These are phyloP conservation scores for Lophius piscatorius DNA, from an alignment of 2,113 vertebrate genomes.

Conservation along the genomic window DNA sequence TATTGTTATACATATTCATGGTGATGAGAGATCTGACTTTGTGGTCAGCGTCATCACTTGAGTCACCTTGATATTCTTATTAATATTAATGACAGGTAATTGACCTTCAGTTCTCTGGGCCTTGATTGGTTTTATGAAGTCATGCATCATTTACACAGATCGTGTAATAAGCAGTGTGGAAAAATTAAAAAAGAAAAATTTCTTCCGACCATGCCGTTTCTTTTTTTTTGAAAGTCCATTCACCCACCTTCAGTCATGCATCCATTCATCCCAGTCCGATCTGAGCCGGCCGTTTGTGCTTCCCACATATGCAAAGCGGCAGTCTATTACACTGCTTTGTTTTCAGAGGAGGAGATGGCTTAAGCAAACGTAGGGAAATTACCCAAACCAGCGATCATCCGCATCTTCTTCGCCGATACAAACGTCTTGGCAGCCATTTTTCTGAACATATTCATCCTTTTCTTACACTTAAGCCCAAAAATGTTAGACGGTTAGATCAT, in stretches of 20 bases:
- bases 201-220: background rate
- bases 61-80: conserved; percentile 30
- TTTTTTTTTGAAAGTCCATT: background rate
- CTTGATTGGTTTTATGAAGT: conserved; percentile 35
- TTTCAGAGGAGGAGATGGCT: conserved; percentile 57
- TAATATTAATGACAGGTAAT: conserved; percentile 34
- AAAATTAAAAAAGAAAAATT: background rate
- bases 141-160: conserved; percentile 29
- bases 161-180: background rate
- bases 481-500: background rate
- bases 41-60: conserved; percentile 14
- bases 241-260: conserved; percentile 31
- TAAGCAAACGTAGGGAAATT: conserved; percentile 77
- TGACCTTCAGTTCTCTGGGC: conserved; percentile 8
- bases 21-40: conserved; percentile 4
- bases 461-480: background rate
- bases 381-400: conserved; percentile 27
- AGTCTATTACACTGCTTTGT: conserved; percentile 70
- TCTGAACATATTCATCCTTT: no score
- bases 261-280: conserved; percentile 25
- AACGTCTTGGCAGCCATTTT: background rate
- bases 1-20: conserved; percentile 22
- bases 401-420: background rate
- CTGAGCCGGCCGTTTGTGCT: conserved; percentile 68
- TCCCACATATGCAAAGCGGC: conserved; percentile 73